Base-by-base conservation (phyloP, 1,140 invertebrate species). In the Aleiodes sp. region DNA sequence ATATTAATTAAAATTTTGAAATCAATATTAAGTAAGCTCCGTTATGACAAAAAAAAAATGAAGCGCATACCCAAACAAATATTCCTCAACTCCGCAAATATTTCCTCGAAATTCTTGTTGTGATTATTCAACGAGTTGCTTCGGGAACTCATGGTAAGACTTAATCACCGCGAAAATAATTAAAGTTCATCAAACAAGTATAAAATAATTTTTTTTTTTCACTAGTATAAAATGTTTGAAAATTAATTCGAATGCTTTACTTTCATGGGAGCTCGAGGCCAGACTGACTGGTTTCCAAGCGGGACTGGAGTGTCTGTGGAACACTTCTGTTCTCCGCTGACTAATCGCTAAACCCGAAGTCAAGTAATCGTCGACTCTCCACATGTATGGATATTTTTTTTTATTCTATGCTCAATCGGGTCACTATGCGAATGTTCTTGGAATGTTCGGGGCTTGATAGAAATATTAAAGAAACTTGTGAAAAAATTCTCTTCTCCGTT, bases 21-120 rank as follows among this genome's bases (percentile, higher is more conserved):
- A 28, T 28, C 29, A 29, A 61, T 12, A 66, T 24, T n/a, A 33
- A 56, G 14, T 1, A 66, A 35, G 14, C 26, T 57, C 10, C 8
- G 1, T 14, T 31, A 56, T 28, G 46, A 16, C n/a, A 14, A 21
- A 31, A 43, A 37, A 64, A 52, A 70, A 33, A 43, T 62, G 31
- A 71, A 67, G 31, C 43, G 2, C 41, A 63, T 66, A 73, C 71
- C 67, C 63, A 73, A 66, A 73, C 67, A 73, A 43, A 73, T 73
- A 56, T 70, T 70, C 21, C 52, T 43, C 63, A 73, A 70, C 28
- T 73, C 67, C 29, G 33, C 41, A n/a, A 69, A 67, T 29, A 73
- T 66, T 16, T 16, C 35, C 16, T 73, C 71, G 19, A 69, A 66
- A 19, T 46, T 65, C 16, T 63, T 26, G 24, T 24, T 26, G 31